A percentile compares a stretch with the other conserved stretches of the same genome.
Conservation (phyloP, 2,113 vertebrate species). For the Chascanopsetta lugubris region DNA sequence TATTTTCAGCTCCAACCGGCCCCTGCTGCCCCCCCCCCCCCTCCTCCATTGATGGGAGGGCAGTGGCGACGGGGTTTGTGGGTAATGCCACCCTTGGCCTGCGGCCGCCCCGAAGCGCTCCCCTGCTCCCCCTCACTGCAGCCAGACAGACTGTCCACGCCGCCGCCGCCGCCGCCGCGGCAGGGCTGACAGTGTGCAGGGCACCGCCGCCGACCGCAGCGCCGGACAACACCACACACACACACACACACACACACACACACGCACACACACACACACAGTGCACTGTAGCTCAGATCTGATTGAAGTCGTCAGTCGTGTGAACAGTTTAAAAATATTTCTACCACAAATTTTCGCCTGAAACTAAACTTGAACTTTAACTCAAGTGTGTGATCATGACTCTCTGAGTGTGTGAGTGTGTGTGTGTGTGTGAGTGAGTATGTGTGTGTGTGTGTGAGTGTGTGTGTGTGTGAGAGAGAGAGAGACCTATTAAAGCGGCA, state of each 20-base stretch:
- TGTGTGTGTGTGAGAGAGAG: no score
- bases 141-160: constrained; percentile 70
- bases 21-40: constrained; percentile 21
- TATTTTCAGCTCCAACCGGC: constrained; percentile 52
- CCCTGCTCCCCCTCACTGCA: constrained; percentile 63
- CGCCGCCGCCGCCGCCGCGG: constrained; percentile 33
- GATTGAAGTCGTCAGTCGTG: not conserved
- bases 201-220: constrained; percentile 43
- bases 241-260: constrained; percentile 32
- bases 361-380: no score
- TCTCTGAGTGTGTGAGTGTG: no score
- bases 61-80: constrained; percentile 55
- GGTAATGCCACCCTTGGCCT: constrained; percentile 70
- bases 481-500: no score
- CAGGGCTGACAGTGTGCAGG: constrained; percentile 55
- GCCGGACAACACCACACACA: constrained; percentile 43
- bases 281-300: not conserved
- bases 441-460: no score
- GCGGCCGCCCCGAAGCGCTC: constrained; percentile 47
- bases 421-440: no score
- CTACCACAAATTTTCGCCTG: not conserved
- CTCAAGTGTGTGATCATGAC: no score
- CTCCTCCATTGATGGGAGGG: constrained; percentile 51
- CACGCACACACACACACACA: constrained; percentile 17
- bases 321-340: not conserved